These are phyloP conservation scores for Pachyuromys duprasi DNA, from an alignment of 2,797 vertebrate species.

Conservation along the genomic window DNA sequence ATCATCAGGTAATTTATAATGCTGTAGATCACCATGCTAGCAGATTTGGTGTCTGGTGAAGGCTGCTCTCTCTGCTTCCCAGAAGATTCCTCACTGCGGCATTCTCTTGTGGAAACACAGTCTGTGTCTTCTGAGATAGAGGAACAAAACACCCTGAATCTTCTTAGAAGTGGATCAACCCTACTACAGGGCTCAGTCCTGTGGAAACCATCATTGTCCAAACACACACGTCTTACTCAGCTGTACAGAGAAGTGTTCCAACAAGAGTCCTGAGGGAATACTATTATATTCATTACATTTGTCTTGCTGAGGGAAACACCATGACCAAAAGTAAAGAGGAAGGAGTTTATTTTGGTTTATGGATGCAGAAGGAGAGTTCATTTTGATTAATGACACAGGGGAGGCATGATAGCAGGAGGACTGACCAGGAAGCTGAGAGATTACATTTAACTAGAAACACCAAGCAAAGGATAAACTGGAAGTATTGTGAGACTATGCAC, in stretches of 20 bases:
- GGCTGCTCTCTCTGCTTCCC: neutral
- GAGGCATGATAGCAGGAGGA: neutral
- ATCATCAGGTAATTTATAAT: neutral
- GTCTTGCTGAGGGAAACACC: neutral
- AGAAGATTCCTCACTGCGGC: accelerated
- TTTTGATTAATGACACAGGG: neutral
- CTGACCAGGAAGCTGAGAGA: neutral
- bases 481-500: neutral
- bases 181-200: neutral
- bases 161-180: neutral
- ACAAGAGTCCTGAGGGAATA: neutral
- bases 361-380: neutral
- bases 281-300: neutral
- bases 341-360: neutral
- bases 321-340: neutral
- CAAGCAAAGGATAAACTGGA: neutral
- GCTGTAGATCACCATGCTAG: neutral
- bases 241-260: neutral
- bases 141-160: neutral
- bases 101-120: neutral
- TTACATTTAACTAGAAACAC: too few species aligned
- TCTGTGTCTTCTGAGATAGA: neutral
- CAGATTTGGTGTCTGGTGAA: neutral
- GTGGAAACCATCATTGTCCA: neutral
- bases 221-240: neutral